These are phyloP conservation scores for Pangasius krempfi DNA, from an alignment of 2,797 vertebrate species.

Conservation along the genomic window DNA sequence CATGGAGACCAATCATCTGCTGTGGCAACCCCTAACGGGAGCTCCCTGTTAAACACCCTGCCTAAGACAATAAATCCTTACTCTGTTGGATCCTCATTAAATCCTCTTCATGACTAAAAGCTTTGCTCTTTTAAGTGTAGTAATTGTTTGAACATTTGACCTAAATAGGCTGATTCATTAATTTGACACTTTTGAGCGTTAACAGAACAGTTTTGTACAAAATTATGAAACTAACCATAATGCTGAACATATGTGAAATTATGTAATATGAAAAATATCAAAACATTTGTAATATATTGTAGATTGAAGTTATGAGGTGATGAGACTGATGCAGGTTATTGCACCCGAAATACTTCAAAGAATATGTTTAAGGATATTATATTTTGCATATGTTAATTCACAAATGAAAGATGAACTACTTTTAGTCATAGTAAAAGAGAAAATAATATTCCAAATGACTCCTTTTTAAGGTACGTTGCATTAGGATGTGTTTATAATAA, in stretches of 20 bases:
- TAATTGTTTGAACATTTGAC: not conserved
- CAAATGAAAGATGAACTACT: not conserved
- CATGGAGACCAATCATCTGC: too few species aligned
- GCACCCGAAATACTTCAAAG: not conserved
- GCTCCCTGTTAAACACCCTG: not conserved
- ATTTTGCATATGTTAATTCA: not conserved
- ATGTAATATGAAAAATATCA: not conserved
- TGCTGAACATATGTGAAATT: not conserved
- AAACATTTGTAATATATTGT: not conserved
- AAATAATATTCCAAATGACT: not conserved
- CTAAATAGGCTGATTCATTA: not conserved
- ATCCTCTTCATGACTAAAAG: slow-evolving; percentile 14
- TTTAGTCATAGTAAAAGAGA: not conserved
- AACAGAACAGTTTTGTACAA: not conserved
- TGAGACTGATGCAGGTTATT: not conserved
- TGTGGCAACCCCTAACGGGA: too few species aligned
- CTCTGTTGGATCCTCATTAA: slow-evolving; percentile 6
- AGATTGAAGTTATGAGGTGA: not conserved
- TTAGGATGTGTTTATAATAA: not conserved
- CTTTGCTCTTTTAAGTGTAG: slow-evolving; percentile 15
- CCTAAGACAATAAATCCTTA: not conserved
- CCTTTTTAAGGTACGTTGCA: not conserved
- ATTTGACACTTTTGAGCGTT: not conserved
- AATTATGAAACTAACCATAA: not conserved
- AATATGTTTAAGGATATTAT: not conserved